Percentiles rank a stretch among this genome's conserved stretches.
These are phyloP conservation scores for Microtus pennsylvanicus DNA, from an alignment of 2,113 vertebrate genomes.

Conservation along the genomic window DNA sequence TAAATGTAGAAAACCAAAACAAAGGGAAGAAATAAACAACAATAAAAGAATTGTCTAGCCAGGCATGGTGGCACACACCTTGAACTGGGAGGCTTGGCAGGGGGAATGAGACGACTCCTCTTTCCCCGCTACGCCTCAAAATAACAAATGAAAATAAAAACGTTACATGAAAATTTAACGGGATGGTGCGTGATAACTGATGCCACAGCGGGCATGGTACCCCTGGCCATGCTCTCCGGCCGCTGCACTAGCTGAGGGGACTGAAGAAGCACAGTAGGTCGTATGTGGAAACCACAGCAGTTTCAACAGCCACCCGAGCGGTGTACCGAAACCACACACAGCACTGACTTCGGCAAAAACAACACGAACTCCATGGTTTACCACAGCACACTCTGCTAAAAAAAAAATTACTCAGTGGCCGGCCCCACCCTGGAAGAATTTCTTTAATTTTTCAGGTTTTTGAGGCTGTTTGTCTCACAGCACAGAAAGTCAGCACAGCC, in stretches of 20 bases:
- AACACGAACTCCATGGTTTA: slow-evolving; percentile 84
- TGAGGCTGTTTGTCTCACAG: accelerated
- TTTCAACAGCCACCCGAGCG: slow-evolving; percentile 90
- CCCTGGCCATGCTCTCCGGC: not conserved
- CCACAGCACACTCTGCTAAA: slow-evolving; percentile 84
- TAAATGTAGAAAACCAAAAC: not conserved
- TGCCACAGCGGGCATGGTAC: no score
- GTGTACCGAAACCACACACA: slow-evolving; percentile 89
- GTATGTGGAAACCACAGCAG: slow-evolving; percentile 89
- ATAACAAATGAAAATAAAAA: not conserved
- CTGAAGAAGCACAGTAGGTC: slow-evolving; percentile 84
- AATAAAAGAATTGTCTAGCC: not conserved
- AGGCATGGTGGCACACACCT: not conserved
- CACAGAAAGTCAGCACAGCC: not conserved
- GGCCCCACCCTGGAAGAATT: slow-evolving; percentile 84
- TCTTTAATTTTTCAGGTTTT: slow-evolving; percentile 75
- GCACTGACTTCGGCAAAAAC: slow-evolving; percentile 87
- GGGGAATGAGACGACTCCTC: not conserved
- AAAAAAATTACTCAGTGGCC: slow-evolving; percentile 58
- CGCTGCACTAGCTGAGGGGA: slow-evolving; percentile 59
- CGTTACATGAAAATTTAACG: no score
- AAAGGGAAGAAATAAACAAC: not conserved
- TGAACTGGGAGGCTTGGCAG: not conserved
- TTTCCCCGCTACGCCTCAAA: no score
- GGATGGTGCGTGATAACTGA: not conserved